Percentiles rank a stretch among this genome's conserved stretches.
These are phyloP conservation scores for Leptocoma aspasia DNA, from an alignment of 2,113 vertebrate species.

Conservation along the genomic window DNA sequence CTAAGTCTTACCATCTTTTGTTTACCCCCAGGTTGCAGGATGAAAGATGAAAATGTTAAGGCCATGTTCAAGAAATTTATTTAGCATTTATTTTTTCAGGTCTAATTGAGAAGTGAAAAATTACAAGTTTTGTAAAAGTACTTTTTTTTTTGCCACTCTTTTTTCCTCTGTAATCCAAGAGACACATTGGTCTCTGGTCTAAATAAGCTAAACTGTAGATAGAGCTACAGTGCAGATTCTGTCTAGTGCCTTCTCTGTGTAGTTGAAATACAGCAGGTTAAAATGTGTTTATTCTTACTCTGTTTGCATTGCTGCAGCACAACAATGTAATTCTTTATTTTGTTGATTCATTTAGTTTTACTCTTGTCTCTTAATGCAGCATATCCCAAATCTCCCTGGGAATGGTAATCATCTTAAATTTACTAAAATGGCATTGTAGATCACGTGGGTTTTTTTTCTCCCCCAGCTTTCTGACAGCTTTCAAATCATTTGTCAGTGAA, in stretches of 20 bases:
- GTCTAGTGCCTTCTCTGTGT: background rate
- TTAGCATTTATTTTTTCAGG: background rate
- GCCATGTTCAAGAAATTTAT: background rate
- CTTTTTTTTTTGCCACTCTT: background rate
- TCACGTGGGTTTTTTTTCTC: background rate
- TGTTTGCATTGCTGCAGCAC: background rate
- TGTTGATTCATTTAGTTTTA: background rate
- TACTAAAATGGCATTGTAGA: background rate
- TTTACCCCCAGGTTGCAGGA: background rate
- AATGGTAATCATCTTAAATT: background rate
- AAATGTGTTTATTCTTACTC: background rate
- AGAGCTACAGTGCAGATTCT: background rate
- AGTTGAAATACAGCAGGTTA: background rate
- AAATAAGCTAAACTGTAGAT: background rate
- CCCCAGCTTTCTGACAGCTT: background rate
- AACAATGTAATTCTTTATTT: background rate
- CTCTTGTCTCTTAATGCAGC: background rate
- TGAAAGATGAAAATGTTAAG: background rate
- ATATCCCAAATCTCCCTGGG: background rate
- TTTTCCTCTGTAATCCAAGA: background rate
- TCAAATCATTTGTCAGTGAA: background rate
- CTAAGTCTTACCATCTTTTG: background rate
- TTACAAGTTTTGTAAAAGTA: background rate
- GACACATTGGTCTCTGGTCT: background rate
- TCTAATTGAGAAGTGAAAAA: background rate